A percentile compares a stretch with the other conserved stretches of the same genome.
Conservation (phyloP, 2,888 invertebrate species). For the Tetranychus truncatus region DNA sequence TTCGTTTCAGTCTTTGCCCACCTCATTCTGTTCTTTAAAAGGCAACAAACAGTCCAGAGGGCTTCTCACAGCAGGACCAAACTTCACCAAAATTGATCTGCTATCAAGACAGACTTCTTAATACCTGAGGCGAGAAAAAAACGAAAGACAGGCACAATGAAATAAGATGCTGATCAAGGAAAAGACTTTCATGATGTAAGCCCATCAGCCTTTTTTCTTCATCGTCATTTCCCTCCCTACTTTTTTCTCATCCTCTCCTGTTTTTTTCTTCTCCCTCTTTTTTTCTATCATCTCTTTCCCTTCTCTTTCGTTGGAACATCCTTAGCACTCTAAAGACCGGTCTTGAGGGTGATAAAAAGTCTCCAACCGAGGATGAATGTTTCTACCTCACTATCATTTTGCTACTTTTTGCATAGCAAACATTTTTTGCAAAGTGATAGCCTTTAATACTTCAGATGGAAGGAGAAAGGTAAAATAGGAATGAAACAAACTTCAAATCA, state of each 20-base stretch:
- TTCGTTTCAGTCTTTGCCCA: not conserved
- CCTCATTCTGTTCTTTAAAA: not conserved
- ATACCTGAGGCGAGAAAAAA: conserved; percentile 1
- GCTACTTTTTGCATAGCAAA: not conserved
- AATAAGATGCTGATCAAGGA: not conserved
- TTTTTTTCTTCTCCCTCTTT: not conserved
- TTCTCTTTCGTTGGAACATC: not conserved
- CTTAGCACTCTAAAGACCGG: not conserved
- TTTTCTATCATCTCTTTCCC: not conserved
- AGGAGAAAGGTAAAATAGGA: not conserved
- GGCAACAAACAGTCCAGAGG: not conserved
- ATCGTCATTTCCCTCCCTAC: not conserved
- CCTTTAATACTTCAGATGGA: not conserved
- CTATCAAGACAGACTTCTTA: not conserved
- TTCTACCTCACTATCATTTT: not conserved
- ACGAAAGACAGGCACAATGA: not conserved
- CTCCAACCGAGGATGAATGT: not conserved
- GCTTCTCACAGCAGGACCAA: conserved; percentile 1
- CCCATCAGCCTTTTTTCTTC: not conserved
- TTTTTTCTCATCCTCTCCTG: not conserved
- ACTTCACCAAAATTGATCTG: conserved; percentile 1
- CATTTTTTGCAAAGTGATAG: not conserved
- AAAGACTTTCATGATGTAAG: not conserved
- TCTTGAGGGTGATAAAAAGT: conserved; percentile 1
- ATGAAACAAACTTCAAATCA: not conserved